phyloP scores from a whole-genome alignment of 2,113 vertebrate species.

The Petromus typicus region DNA sequence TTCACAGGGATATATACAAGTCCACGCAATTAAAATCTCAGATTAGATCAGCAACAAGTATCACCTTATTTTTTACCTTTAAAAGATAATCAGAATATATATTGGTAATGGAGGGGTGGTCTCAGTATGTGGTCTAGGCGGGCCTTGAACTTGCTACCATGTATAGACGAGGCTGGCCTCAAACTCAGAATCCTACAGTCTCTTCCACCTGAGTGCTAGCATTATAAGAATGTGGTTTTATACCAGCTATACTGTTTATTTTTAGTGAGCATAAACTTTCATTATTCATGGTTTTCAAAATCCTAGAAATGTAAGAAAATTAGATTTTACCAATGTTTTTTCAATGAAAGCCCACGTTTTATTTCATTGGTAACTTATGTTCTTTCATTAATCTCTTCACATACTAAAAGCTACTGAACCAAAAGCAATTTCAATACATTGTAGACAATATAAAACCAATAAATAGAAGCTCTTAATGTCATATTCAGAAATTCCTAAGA shows the following conservation, averaged over 20 bases:
- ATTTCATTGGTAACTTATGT: not conserved
- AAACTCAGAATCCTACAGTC: not conserved
- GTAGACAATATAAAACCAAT: slow-evolving; percentile 35
- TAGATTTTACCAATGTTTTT: slow-evolving; percentile 47
- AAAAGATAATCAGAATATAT: slow-evolving; percentile 30
- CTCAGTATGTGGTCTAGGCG: not conserved
- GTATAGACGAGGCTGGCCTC: not conserved
- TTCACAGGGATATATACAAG: slow-evolving; percentile 20
- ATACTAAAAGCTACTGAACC: not conserved
- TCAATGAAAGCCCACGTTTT: slow-evolving; percentile 2
- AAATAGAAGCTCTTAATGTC: not conserved
- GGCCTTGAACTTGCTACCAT: not conserved
- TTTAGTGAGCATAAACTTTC: slow-evolving; percentile 28
- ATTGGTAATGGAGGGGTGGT: not conserved
- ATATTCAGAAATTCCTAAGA: slow-evolving; percentile 16
- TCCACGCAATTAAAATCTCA: slow-evolving; percentile 22
- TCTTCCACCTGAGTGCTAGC: not conserved
- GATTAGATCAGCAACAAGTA: slow-evolving; percentile 1
- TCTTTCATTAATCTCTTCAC: not conserved
- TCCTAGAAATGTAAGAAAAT: slow-evolving; percentile 34
- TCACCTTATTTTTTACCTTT: slow-evolving; percentile 46
- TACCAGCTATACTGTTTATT: not conserved
- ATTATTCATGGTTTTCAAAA: slow-evolving; percentile 53
- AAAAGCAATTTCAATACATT: slow-evolving; percentile 53
- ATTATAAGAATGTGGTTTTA: not conserved